Base-by-base conservation (phyloP, 2,888 invertebrate genomes). In the Drosophila fulvimacula region DNA sequence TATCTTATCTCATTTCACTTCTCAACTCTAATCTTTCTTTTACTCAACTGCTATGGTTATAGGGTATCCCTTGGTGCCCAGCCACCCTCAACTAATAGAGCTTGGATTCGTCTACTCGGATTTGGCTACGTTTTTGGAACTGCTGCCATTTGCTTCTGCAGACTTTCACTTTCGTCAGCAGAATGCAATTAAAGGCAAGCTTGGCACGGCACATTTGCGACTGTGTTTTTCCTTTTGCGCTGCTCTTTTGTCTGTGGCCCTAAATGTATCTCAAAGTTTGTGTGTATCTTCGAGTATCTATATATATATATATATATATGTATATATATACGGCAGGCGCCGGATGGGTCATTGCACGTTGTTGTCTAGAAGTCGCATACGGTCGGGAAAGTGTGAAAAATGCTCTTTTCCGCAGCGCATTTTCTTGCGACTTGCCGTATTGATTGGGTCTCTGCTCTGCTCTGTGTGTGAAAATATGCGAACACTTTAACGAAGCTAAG, bases 141-240 rank as follows among this genome's bases (percentile, higher is more conserved):
- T 56, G 36, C 24, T 69, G 51, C 46, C 59, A 32, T 24, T 66
- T 39, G n/a, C 56, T 52, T 36, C 42, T 34, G 30, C 30, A 30
- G 65, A 82, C 82, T 82, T 82, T 82, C 79, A 69, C 85, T 88
- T 84, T 75, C 80, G 36, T 52, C 59, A 49, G 69, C 66, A 65
- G 85, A 88, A 85, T 88, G 82, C 88, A 88, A 83, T 83, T 82
- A 81, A 87, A 87, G 66, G 79, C 75, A 59, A 75, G 76, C 83
- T 87, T 73, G 59, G 21, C 61, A 52, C 59, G 70, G 6, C 46
- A 51, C 46, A 63, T 55, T 76, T 70, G 78, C 81, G 55, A 77
- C 55, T 65, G 46, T 69, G n/a, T 75, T 64, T 66, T 70, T 48
- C n/a, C 69, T 53, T 63, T 48, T 71, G 53, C 66, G 73, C 32